phyloP scores from a whole-genome alignment of 1,140 invertebrate species.

The Sesamia nonagrioides region DNA sequence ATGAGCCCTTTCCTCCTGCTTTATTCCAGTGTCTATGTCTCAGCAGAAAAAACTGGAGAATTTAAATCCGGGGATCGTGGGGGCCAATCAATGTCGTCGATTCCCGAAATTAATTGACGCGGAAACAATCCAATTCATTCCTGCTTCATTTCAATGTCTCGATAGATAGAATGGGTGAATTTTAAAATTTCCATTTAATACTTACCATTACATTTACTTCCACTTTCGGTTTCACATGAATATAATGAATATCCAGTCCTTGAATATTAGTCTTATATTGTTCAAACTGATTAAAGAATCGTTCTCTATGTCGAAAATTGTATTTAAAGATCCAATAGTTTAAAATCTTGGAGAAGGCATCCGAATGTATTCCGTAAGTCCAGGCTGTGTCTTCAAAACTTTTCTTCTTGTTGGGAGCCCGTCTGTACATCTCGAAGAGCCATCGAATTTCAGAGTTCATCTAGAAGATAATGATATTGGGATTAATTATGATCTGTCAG shows the following conservation, averaged over 20 bases:
- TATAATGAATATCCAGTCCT: slow-evolving; percentile 92
- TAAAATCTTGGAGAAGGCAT: slow-evolving; percentile 89
- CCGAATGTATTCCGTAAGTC: slow-evolving; percentile 90
- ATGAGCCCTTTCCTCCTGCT: too few species aligned
- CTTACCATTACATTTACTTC: slow-evolving; percentile 81
- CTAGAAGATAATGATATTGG: slow-evolving; percentile 54
- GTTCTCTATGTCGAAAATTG: slow-evolving; percentile 90
- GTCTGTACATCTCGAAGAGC: slow-evolving; percentile 70
- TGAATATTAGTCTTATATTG: slow-evolving; percentile 91
- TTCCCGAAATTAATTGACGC: too few species aligned
- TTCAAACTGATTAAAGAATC: slow-evolving; percentile 91
- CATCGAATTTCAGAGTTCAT: slow-evolving; percentile 71
- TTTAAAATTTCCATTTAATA: too few species aligned
- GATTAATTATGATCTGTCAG: slow-evolving; percentile 9
- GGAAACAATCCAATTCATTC: too few species aligned
- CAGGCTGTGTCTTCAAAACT: slow-evolving; percentile 86
- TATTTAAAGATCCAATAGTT: slow-evolving; percentile 92
- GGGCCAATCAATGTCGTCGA: too few species aligned
- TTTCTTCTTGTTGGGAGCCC: slow-evolving; percentile 55
- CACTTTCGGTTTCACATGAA: slow-evolving; percentile 88
- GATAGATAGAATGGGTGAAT: too few species aligned
- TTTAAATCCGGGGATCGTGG: too few species aligned
- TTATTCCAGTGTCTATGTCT: too few species aligned
- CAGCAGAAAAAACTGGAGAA: too few species aligned
- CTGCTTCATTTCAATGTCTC: too few species aligned